These are phyloP conservation scores for Aphidius gifuensis DNA, from an alignment of 1,140 invertebrate genomes.

Conservation along the genomic window DNA sequence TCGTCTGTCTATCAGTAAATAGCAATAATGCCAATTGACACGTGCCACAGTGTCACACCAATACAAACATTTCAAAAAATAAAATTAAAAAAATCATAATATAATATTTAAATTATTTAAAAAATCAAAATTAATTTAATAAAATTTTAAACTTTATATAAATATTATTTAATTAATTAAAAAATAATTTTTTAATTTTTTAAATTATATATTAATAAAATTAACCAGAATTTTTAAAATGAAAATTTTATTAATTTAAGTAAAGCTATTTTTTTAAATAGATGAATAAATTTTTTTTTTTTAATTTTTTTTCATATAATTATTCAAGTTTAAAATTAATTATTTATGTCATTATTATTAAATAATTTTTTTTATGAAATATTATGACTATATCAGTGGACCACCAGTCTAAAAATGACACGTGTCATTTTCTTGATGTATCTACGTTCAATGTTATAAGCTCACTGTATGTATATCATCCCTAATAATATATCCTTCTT, in stretches of 20 bases:
- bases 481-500: constrained; percentile 55
- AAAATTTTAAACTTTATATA: too few relatives aligned
- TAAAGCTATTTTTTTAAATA: too few relatives aligned
- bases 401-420: constrained; percentile 45
- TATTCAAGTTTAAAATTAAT: not conserved
- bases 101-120: not conserved
- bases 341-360: too few relatives aligned
- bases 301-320: not conserved
- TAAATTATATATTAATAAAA: too few relatives aligned
- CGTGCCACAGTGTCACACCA: constrained; percentile 47
- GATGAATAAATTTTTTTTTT: too few relatives aligned
- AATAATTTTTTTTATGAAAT: too few relatives aligned
- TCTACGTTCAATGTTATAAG: constrained; percentile 22
- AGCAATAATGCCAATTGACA: constrained; percentile 56
- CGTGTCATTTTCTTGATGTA: constrained; percentile 39
- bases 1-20: constrained; percentile 43
- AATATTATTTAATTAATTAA: too few relatives aligned
- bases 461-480: constrained; percentile 33
- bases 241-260: too few relatives aligned
- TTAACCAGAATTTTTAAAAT: too few relatives aligned
- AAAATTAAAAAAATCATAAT: not conserved
- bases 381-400: constrained; percentile 47
- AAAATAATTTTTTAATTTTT: too few relatives aligned
- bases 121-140: not conserved
- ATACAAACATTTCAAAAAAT: constrained; percentile 33